Conservation (phyloP, 2,113 vertebrate species). For the Chloropsis hardwickii region DNA sequence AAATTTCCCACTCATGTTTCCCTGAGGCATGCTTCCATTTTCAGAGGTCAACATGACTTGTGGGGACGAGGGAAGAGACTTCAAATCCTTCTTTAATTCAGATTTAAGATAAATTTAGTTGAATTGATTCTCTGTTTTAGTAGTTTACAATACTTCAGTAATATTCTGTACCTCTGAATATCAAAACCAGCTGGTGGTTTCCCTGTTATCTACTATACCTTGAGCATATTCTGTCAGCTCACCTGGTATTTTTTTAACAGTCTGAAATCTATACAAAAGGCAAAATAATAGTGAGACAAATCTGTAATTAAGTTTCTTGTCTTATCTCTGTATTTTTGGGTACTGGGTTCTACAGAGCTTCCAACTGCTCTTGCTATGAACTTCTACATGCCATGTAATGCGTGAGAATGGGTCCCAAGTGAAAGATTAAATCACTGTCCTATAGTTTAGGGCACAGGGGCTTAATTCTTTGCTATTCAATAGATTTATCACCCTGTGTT, state of each 20-base stretch:
- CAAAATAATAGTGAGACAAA: not conserved
- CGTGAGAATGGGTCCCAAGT: not conserved
- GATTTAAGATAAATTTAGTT: not conserved
- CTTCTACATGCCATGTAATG: not conserved
- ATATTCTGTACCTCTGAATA: not conserved
- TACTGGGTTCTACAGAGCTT: not conserved
- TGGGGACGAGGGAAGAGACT: not conserved
- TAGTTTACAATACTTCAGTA: not conserved
- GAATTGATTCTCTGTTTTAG: not conserved
- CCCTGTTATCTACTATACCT: not conserved
- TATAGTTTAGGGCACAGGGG: not conserved
- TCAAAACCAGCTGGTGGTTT: not conserved
- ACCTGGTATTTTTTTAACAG: not conserved
- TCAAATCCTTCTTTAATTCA: not conserved
- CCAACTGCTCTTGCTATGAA: not conserved
- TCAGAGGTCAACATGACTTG: not conserved
- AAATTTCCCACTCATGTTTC: not conserved
- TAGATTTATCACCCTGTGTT: not conserved
- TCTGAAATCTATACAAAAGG: not conserved
- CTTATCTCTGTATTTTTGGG: not conserved
- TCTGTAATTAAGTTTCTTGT: not conserved
- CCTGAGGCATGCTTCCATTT: not conserved
- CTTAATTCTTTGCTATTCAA: not conserved
- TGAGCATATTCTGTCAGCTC: not conserved
- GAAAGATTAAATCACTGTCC: not conserved